Evolutionary conservation across 2,888 invertebrate species (phyloP), one percentile per base, ranked within the genome.

Genomic region (Thereva unica): DNA sequence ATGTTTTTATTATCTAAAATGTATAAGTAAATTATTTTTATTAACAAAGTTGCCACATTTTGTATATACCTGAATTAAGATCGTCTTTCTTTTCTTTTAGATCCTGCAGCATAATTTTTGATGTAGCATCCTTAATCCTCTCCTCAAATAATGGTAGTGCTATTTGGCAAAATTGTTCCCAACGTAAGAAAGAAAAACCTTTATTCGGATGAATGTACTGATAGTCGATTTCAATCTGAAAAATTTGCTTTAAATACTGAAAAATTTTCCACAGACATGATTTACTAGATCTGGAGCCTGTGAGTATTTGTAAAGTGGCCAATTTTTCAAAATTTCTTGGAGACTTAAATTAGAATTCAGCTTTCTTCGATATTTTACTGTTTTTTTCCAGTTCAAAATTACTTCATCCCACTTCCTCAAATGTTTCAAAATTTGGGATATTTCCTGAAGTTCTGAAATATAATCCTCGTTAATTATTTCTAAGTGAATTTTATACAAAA

Each of bases 241-340:
- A 47, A 49, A 12, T 9, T 56, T 56, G 41, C 0, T 35, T 7
- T 12, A 34, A 12, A 56, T 12, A 42, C 8, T 47, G n/a, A 47
- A 47, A 10, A n/a, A 12, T 5, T 47, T 9, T 47, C 12, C n/a
- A n/a, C 47, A 10, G 12, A 10, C 4, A 5, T 47, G 7, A 47
- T n/a, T 47, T 40, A 59, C 59, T 40, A 59, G 23, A 49, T 59
- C 59, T 10, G 47, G 59, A n/a, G 59, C 59, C 12, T 40, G 59
- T 10, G 59, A 47, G 47, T 37, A 47, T 40, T 59, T 59, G 23
- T 40, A 59, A 4, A 59, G 47, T 37, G 55, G 55, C 55, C 55
- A 56, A 42, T 42, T 41, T 8, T 56, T 12, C 9, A 56, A 56
- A 23, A 56, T 7, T 44, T 44, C 23, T 4, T 41, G 42, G 7